Base-by-base conservation (phyloP, 2,113 vertebrate species). In the Cynoglossus semilaevis region DNA sequence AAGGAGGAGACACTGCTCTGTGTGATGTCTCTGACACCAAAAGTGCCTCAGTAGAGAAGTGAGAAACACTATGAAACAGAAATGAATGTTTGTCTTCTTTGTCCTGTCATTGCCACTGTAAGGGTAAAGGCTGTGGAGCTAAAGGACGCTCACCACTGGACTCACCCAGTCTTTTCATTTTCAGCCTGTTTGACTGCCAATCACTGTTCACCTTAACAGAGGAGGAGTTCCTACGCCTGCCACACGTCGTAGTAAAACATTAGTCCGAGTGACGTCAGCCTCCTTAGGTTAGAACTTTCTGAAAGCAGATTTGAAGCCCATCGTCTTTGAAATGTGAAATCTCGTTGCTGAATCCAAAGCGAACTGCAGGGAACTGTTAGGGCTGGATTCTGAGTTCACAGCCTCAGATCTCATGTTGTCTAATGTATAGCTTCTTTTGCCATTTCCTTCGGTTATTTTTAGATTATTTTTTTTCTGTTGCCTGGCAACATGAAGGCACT, bases 31-130 rank as follows among this genome's bases (percentile, higher is more conserved):
- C 75, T 42, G 15, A 54, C 70, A 84, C 76, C 83, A 41, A 40
- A 84, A 82, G 83, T 87, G 83, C 86, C 84, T 87, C 68, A 63
- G 56, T 36, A 58, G 58, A 51, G 64, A 61, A 44, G 58, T 37
- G 48, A 49, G 37, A 55, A 47, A 44, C 48, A 47, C 17, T 67
- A 44, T 35, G 4, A 59, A 74, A 60, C 47, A 50, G 45, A 40
- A 45, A 7, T 38, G 40, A 36, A n/a, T 63, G 35, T 48, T 36
- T 58, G 51, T 51, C 14, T 55, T 44, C 42, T 57, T 62, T 7
- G 29, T 41, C 3, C 29, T 51, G 1, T 35, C 8, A 50, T 19
- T 48, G 43, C 41, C 8, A 8, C 35, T 35, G 53, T n/a, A 62
- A 45, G 66, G 17, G 51, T 14, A 36, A 55, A 54, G 22, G 42